phyloP scores from a whole-genome alignment of 2,113 vertebrate species.

The Notechis scutatus region DNA sequence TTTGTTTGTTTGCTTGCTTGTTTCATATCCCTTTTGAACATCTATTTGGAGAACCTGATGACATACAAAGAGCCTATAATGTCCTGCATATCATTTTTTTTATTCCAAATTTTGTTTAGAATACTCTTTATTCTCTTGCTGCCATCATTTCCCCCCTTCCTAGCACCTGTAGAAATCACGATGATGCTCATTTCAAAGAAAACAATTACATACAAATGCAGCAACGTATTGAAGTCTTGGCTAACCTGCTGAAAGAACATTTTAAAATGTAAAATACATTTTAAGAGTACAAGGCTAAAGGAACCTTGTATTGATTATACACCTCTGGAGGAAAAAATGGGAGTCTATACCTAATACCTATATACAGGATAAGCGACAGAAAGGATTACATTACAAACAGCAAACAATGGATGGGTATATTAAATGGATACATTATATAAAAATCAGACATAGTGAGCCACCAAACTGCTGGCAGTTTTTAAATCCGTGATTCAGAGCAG shows the following conservation, averaged over 20 bases:
- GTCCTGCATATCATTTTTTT: slow-evolving; percentile 6
- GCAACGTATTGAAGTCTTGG: slow-evolving; percentile 62
- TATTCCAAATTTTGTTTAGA: slow-evolving; percentile 14
- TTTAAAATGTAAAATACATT: neutral
- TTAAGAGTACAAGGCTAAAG: slow-evolving; percentile 48
- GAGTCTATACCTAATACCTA: neutral
- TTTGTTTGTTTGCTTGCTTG: slow-evolving; percentile 10
- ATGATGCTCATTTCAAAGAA: slow-evolving; percentile 65
- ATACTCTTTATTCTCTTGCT: neutral
- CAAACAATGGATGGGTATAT: slow-evolving; percentile 39
- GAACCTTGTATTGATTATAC: slow-evolving; percentile 58
- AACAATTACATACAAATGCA: slow-evolving; percentile 58
- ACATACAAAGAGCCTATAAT: slow-evolving; percentile 36
- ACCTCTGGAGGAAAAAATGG: slow-evolving; percentile 45
- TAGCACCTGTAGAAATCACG: slow-evolving; percentile 67
- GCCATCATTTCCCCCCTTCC: slow-evolving; percentile 2
- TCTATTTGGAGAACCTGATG: slow-evolving; percentile 51
- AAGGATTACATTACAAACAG: slow-evolving; percentile 44
- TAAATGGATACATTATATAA: slow-evolving; percentile 25
- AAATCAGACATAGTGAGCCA: neutral
- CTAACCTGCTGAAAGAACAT: slow-evolving; percentile 48
- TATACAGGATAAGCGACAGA: slow-evolving; percentile 48
- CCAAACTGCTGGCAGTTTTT: slow-evolving; percentile 15
- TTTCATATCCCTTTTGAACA: slow-evolving; percentile 45
- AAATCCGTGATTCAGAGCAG: slow-evolving; percentile 16